Evolutionary conservation across 2,113 vertebrate genomes (phyloP).

Genomic region (Etheostoma spectabile): DNA sequence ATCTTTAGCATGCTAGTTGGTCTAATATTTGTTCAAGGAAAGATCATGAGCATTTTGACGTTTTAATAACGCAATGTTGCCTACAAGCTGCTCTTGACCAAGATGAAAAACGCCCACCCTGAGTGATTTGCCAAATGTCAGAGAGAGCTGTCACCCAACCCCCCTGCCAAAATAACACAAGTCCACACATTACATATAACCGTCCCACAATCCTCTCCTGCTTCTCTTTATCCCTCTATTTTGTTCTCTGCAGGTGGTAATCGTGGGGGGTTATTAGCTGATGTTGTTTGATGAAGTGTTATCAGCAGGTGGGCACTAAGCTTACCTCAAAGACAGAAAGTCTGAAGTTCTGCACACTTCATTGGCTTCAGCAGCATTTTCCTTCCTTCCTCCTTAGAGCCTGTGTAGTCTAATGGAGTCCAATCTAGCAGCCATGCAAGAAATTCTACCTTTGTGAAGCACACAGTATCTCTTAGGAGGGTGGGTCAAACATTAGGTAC

Average conservation of each 20-base stretch:
- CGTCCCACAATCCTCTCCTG: conserved; percentile 23
- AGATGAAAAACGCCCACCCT: conserved; percentile 65
- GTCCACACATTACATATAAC: conserved; percentile 35
- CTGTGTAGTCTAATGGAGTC: too few relatives aligned
- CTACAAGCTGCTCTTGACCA: conserved; percentile 66
- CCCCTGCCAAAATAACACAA: conserved; percentile 29
- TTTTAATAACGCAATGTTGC: conserved; percentile 67
- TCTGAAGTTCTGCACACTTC: conserved; percentile 37
- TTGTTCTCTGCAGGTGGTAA: conserved; percentile 54
- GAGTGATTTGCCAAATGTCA: conserved; percentile 60
- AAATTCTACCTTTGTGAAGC: not conserved
- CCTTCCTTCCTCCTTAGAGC: not conserved
- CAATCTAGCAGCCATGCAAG: too few relatives aligned
- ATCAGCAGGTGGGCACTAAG: conserved; percentile 64
- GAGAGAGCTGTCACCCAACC: conserved; percentile 36
- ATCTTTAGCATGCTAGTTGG: conserved; percentile 49
- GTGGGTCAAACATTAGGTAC: not conserved
- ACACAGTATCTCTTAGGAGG: not conserved
- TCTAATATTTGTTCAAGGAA: conserved; percentile 64
- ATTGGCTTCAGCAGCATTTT: conserved; percentile 33
- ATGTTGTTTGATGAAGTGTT: conserved; percentile 68
- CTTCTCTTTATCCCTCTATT: conserved; percentile 57
- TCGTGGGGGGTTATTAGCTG: conserved; percentile 67
- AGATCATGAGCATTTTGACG: conserved; percentile 46
- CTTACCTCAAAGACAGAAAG: conserved; percentile 67